Evolutionary conservation across 2,113 vertebrate genomes (phyloP), one percentile per base, ranked within the genome.

Genomic region (Geococcyx californianus): DNA sequence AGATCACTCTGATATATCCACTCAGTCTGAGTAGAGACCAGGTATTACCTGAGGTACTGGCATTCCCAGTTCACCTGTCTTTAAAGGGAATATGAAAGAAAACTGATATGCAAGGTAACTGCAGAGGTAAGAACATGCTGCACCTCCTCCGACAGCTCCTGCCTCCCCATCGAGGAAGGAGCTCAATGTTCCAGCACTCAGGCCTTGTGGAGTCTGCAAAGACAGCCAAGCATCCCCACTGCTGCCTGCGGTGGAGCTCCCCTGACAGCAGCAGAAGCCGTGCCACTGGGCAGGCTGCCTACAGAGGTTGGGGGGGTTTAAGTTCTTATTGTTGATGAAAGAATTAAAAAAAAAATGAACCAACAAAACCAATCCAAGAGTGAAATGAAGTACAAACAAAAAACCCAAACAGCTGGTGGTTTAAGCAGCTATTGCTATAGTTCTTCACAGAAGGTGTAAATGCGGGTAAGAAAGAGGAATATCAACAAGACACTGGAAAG

Each of bases 311-410:
- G 10, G 54, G 54, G 13, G 7, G 1, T 42, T 47, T 23, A 87
- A n/a, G 24, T 45, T 85, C 70, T 86, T 78, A 66, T 28, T 47
- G 12, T 34, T 70, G 75, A 72, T 21, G 11, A 80, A 89, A 80
- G 42, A 68, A 88, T 34, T 84, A 1, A 49, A 33, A 9, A 59
- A 58, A 49, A 92, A 51, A 26, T 14, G 7, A 85, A 14, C 49
- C 72, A 23, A 87, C 44, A 85, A 87, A 96, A 93, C 90, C 54
- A 62, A 93, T 56, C n/a, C 45, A 85, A 85, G 88, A 93, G 12
- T 13, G 83, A 92, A 88, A 63, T 11, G 51, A 90, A 85, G 69
- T 49, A 63, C 91, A 94, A 92, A 9, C 17, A 75, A 70, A 68
- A 68, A 40, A 23, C 1, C 15, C 21, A 16, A 67, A 73, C 33